Conservation (phyloP, 1,140 invertebrate genomes). For the Nephotettix cincticeps region DNA sequence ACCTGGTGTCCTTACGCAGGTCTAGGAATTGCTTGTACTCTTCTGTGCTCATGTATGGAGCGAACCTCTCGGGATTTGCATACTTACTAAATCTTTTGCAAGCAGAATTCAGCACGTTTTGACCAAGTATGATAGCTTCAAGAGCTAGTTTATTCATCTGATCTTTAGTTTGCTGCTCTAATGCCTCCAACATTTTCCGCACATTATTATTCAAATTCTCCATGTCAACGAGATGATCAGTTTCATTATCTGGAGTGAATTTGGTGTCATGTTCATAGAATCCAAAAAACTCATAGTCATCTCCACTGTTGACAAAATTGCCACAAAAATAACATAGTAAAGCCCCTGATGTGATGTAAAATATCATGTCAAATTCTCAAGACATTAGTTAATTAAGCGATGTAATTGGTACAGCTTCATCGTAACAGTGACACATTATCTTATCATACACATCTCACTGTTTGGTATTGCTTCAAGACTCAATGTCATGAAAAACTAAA, state of each 20-base stretch:
- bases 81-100: neutral
- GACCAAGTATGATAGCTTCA: neutral
- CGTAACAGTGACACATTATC: too few species aligned
- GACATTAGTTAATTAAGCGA: too few species aligned
- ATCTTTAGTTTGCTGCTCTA: neutral
- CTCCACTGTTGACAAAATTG: neutral
- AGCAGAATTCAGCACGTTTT: neutral
- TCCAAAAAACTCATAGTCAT: neutral
- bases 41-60: neutral
- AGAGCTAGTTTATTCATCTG: neutral
- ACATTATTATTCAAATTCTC: neutral
- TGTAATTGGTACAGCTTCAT: too few species aligned
- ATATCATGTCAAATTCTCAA: too few species aligned
- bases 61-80: neutral
- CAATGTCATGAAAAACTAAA: too few species aligned
- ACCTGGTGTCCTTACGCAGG: neutral
- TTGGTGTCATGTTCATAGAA: neutral
- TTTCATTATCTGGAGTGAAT: constrained; percentile 3
- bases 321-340: neutral
- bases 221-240: neutral
- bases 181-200: neutral
- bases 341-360: too few species aligned
- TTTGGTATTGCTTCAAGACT: too few species aligned
- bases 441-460: too few species aligned
- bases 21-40: neutral